Conservation (phyloP, 35 echinoderm and acorn worm species). For the Lytechinus pictus region DNA sequence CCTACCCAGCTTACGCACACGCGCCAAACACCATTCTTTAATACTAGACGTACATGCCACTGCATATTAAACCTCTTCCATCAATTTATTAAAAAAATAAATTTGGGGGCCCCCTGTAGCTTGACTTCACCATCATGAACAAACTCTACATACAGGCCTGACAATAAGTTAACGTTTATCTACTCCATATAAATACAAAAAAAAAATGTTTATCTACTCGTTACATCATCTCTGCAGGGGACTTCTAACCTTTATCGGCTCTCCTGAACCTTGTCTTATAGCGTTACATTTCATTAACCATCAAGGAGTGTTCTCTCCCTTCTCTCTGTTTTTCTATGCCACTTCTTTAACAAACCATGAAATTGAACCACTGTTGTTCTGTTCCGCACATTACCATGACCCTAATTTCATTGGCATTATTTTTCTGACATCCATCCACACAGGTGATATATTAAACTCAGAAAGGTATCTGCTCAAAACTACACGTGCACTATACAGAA, state of each 20-base stretch:
- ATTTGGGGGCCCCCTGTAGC: too few relatives aligned
- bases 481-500: neutral
- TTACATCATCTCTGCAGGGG: neutral
- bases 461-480: neutral
- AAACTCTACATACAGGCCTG: too few relatives aligned
- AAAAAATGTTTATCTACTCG: neutral
- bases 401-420: neutral
- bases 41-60: too few relatives aligned
- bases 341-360: neutral
- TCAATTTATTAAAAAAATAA: too few relatives aligned
- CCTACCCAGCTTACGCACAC: too few relatives aligned
- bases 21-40: too few relatives aligned
- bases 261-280: neutral
- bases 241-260: neutral
- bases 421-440: neutral
- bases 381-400: neutral
- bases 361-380: neutral
- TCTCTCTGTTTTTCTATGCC: neutral
- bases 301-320: neutral
- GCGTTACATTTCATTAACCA: slow-evolving; percentile 12
- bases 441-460: neutral
- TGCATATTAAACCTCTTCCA: too few relatives aligned
- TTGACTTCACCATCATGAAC: too few relatives aligned
- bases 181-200: too few relatives aligned
- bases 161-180: neutral